Percentiles rank a stretch among this genome's conserved stretches.
These are phyloP conservation scores for Atta texana DNA, from an alignment of 1,140 invertebrate species.

Conservation along the genomic window DNA sequence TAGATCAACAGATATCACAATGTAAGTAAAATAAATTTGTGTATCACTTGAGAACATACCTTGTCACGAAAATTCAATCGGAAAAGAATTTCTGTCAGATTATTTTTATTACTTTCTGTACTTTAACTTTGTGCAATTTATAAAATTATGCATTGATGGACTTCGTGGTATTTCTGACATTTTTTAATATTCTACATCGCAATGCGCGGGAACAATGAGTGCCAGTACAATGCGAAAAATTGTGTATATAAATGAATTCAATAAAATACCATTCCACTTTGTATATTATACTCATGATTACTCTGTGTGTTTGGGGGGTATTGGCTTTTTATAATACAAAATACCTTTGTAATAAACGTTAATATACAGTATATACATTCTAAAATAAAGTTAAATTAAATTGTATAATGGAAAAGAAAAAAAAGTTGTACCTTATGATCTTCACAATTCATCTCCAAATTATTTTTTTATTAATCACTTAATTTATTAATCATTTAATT, in stretches of 20 bases:
- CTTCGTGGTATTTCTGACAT: conserved; percentile 57
- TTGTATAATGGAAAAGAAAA: neutral
- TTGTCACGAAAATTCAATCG: conserved; percentile 38
- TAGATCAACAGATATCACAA: neutral
- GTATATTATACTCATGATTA: conserved; percentile 26
- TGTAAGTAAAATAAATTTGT: conserved; percentile 2
- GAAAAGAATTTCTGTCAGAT: conserved; percentile 23
- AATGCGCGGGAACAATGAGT: conserved; percentile 33
- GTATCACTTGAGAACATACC: neutral
- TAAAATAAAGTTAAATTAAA: conserved; percentile 31
- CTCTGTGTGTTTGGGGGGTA: neutral
- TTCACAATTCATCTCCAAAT: neutral
- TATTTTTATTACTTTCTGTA: conserved; percentile 28
- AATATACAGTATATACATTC: neutral
- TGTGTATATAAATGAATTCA: conserved; percentile 50
- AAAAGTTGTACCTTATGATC: neutral
- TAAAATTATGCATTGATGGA: conserved; percentile 58
- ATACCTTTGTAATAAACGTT: conserved; percentile 5
- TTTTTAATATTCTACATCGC: conserved; percentile 59
- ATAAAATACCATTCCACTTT: conserved; percentile 52
- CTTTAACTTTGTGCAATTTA: conserved; percentile 41
- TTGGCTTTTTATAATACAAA: conserved; percentile 23
- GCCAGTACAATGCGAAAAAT: conserved; percentile 54
- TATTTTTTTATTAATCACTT: neutral
- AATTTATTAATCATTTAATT: neutral